Conservation (phyloP, 2,888 invertebrate species). For the Athalia rosae region DNA sequence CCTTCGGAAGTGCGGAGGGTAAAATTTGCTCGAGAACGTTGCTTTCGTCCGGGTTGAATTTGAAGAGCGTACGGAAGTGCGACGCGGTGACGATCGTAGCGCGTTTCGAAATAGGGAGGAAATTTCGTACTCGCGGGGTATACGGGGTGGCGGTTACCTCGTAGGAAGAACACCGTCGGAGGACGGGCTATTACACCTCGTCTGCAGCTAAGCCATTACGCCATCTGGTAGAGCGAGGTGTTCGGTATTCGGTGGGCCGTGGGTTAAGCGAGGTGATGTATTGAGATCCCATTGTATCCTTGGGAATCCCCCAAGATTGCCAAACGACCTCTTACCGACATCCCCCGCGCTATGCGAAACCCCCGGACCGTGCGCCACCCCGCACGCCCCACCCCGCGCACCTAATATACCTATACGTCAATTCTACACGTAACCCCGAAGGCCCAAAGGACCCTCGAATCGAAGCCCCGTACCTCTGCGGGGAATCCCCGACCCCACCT, state of each 20-base stretch:
- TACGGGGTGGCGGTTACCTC: neutral
- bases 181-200: conserved; percentile 71
- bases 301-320: conserved; percentile 73
- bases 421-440: conserved; percentile 56
- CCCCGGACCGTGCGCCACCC: neutral
- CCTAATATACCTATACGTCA: conserved; percentile 67
- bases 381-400: conserved; percentile 54
- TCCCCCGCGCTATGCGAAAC: neutral
- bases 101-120: no score
- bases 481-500: conserved; percentile 44
- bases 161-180: conserved; percentile 50
- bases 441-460: conserved; percentile 26
- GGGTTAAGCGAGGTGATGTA: conserved; percentile 73
- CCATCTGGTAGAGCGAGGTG: conserved; percentile 60
- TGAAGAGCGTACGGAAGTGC: no score
- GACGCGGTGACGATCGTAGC: no score
- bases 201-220: conserved; percentile 70
- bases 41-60: no score
- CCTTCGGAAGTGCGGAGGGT: no score
- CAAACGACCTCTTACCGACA: conserved; percentile 65
- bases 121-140: no score
- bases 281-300: conserved; percentile 74
- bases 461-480: conserved; percentile 37
- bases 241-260: conserved; percentile 43
- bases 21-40: no score